Evolutionary conservation across 2,888 invertebrate genomes (phyloP).

Genomic region (Mystacides longicornis): DNA sequence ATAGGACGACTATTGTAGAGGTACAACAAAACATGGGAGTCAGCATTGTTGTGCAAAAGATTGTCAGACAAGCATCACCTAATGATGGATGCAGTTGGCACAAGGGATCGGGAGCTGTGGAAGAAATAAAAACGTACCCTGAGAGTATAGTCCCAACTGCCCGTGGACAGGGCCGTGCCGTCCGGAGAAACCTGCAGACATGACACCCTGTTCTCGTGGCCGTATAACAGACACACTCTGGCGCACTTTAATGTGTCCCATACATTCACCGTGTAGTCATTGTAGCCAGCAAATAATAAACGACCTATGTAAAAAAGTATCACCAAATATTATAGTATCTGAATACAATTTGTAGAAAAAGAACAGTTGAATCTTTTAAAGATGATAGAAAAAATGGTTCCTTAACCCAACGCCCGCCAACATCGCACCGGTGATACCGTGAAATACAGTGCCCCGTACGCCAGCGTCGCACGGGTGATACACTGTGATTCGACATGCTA

Average conservation of each 20-base stretch:
- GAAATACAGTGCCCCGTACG: too few species aligned
- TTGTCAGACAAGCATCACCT: too few species aligned
- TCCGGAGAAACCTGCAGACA: constrained; percentile 92
- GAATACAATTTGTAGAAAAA: too few species aligned
- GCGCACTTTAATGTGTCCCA: constrained; percentile 97
- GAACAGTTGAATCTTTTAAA: too few species aligned
- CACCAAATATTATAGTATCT: background rate
- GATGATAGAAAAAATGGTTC: too few species aligned
- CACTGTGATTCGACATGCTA: too few species aligned
- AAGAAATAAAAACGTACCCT: constrained; percentile 50
- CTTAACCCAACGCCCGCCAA: too few species aligned
- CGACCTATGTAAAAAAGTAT: constrained; percentile 53
- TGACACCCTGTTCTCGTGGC: constrained; percentile 93
- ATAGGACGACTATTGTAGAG: background rate
- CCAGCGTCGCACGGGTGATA: too few species aligned
- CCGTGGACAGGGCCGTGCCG: constrained; percentile 94
- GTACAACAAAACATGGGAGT: background rate
- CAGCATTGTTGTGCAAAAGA: too few species aligned
- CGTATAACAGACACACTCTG: constrained; percentile 83
- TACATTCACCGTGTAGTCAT: constrained; percentile 96
- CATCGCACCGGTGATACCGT: too few species aligned
- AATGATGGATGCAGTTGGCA: too few species aligned
- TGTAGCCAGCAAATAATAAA: constrained; percentile 94
- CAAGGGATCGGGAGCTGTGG: too few species aligned
- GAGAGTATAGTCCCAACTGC: constrained; percentile 93